phyloP scores from a whole-genome alignment of 2,888 invertebrate genomes.

The Leptopterna dolabrata region DNA sequence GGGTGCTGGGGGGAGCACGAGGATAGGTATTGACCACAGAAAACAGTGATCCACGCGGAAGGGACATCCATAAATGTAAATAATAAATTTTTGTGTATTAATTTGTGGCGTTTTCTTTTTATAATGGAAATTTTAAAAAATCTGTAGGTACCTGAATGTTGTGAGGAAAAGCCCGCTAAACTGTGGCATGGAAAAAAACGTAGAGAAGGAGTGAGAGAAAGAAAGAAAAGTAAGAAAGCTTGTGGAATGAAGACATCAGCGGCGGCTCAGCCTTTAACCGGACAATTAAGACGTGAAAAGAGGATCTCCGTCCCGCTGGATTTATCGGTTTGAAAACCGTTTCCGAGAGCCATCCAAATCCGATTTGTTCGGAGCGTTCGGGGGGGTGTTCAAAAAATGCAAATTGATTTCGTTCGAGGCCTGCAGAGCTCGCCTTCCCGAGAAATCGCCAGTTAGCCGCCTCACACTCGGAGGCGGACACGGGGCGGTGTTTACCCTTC shows the following conservation, averaged over 20 bases:
- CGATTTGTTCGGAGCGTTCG: slow-evolving; percentile 50
- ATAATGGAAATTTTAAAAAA: too few species aligned
- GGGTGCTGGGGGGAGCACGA: too few species aligned
- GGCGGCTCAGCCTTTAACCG: slow-evolving; percentile 46
- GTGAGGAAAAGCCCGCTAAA: neutral
- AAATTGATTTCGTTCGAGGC: slow-evolving; percentile 52
- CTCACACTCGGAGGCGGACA: slow-evolving; percentile 19
- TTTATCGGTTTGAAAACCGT: slow-evolving; percentile 56
- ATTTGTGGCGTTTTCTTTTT: too few species aligned
- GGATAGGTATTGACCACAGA: too few species aligned
- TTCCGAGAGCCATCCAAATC: slow-evolving; percentile 55
- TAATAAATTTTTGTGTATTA: too few species aligned
- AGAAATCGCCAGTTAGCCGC: slow-evolving; percentile 45
- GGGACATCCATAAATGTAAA: too few species aligned
- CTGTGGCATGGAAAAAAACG: neutral
- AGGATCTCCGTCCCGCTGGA: slow-evolving; percentile 50
- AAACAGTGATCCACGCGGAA: too few species aligned
- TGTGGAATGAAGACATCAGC: slow-evolving; percentile 56
- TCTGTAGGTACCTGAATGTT: neutral
- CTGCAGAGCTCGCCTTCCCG: neutral
- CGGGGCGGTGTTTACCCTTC: neutral
- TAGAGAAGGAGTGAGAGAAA: slow-evolving; percentile 6
- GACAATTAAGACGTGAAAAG: slow-evolving; percentile 58
- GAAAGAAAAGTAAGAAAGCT: neutral
- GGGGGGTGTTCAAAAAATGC: slow-evolving; percentile 50